Evolutionary conservation across 2,797 vertebrate genomes (phyloP).

Genomic region (Eptatretus atami): DNA sequence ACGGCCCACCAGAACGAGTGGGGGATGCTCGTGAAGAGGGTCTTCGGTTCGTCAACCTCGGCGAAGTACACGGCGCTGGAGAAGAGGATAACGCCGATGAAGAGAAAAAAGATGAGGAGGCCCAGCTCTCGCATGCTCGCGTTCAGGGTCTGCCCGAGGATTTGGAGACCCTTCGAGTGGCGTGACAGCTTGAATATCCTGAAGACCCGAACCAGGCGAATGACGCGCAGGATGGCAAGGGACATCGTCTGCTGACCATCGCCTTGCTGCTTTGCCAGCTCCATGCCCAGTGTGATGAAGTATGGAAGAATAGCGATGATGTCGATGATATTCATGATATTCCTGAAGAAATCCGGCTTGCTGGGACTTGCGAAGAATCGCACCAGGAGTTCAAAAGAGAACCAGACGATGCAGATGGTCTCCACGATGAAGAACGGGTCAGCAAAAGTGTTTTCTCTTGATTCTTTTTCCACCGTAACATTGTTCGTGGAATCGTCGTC

Average conservation of each 20-base stretch:
- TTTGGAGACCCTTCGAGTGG: conserved; percentile 92
- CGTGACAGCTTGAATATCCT: conserved; percentile 93
- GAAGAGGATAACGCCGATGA: conserved; percentile 90
- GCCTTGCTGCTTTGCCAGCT: conserved; percentile 41
- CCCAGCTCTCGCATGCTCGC: conserved; percentile 94
- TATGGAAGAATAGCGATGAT: conserved; percentile 87
- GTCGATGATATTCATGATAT: conserved; percentile 94
- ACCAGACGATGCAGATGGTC: conserved; percentile 81
- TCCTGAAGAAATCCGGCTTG: conserved; percentile 67
- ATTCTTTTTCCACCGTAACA: conserved; percentile 13
- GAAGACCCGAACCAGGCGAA: conserved; percentile 75
- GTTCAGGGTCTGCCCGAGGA: conserved; percentile 71
- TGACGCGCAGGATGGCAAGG: conserved; percentile 87
- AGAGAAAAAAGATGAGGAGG: conserved; percentile 87
- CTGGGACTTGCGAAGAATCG: conserved; percentile 75
- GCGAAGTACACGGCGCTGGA: conserved; percentile 96
- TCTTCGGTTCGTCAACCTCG: conserved; percentile 67
- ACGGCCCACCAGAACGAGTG: conserved; percentile 99
- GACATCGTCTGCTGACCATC: conserved; percentile 57
- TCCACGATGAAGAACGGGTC: conserved; percentile 91
- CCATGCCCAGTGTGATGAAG: conserved; percentile 65
- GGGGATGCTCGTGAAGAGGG: conserved; percentile 93
- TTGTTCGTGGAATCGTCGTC: conserved; percentile 18
- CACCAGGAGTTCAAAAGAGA: conserved; percentile 56
- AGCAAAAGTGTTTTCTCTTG: conserved; percentile 25